Percentiles rank a stretch among this genome's conserved stretches.
These are phyloP conservation scores for Troides aeacus DNA, from an alignment of 2,888 invertebrate species.

Conservation along the genomic window DNA sequence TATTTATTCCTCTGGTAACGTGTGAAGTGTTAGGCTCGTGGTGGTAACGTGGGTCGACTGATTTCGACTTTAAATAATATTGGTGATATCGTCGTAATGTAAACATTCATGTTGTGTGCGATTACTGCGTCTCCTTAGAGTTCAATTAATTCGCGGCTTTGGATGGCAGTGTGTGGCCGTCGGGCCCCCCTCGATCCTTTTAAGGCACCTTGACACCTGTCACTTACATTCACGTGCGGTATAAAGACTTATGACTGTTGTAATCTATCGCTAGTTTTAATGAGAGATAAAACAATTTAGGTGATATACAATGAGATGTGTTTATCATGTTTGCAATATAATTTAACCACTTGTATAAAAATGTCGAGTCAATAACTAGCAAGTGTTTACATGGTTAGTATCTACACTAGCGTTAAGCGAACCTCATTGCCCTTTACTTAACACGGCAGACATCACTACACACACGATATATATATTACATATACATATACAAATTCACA, in stretches of 20 bases:
- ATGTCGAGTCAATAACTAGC: constrained; percentile 4
- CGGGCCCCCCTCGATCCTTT: not conserved
- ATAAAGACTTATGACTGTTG: constrained; percentile 28
- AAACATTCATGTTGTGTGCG: too few species aligned
- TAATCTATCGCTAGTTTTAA: constrained; percentile 24
- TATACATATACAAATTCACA: constrained; percentile 2
- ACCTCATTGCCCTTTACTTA: not conserved
- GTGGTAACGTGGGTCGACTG: too few species aligned
- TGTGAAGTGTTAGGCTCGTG: too few species aligned
- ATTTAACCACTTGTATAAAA: constrained; percentile 8
- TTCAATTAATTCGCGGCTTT: not conserved
- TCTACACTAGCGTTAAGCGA: constrained; percentile 14
- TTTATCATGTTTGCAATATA: constrained; percentile 19
- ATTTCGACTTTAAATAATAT: too few species aligned
- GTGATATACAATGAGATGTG: constrained; percentile 15
- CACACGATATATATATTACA: too few species aligned
- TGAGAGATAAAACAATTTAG: constrained; percentile 21
- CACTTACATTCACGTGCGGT: constrained; percentile 23
- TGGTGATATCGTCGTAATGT: too few species aligned
- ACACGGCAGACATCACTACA: constrained; percentile 8
- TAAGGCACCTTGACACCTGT: constrained; percentile 5
- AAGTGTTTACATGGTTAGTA: constrained; percentile 3
- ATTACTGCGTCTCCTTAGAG: too few species aligned
- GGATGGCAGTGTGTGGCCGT: constrained; percentile 18
- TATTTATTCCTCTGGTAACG: too few species aligned